These are phyloP conservation scores for Ardeotis arabs DNA, from an alignment of 2,113 vertebrate genomes.

Conservation along the genomic window DNA sequence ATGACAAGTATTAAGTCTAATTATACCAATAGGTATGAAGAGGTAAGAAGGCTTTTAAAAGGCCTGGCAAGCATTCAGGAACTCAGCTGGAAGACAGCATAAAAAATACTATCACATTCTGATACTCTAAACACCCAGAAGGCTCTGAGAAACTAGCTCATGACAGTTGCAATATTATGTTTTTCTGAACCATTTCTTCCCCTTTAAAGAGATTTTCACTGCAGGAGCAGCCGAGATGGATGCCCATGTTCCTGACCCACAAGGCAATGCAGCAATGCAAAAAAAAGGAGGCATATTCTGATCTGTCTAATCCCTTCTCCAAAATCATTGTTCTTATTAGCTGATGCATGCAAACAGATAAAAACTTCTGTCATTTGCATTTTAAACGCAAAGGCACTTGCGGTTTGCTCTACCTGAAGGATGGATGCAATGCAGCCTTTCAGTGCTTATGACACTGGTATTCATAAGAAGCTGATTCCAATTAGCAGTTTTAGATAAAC, in stretches of 20 bases:
- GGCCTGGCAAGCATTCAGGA: not conserved
- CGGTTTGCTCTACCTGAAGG: constrained; percentile 15
- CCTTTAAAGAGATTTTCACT: not conserved
- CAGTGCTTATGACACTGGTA: not conserved
- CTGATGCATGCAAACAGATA: not conserved
- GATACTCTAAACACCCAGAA: not conserved
- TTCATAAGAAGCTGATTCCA: constrained; percentile 13
- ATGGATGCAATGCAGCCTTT: not conserved
- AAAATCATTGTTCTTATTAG: not conserved
- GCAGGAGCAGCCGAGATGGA: not conserved
- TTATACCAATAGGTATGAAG: not conserved
- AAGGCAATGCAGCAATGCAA: not conserved
- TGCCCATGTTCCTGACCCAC: not conserved
- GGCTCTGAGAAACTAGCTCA: not conserved
- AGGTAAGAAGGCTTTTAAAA: not conserved
- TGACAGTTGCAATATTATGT: not conserved
- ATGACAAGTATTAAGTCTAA: not conserved
- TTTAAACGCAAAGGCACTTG: not conserved
- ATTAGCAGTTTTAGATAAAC: constrained; percentile 26
- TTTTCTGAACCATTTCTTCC: not conserved
- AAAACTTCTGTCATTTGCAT: not conserved
- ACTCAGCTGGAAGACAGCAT: not conserved
- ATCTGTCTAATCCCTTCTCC: not conserved
- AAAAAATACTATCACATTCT: not conserved
- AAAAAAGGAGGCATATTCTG: not conserved